Evolutionary conservation across 2,113 vertebrate species (phyloP).

Genomic region (Dasypus novemcinctus): DNA sequence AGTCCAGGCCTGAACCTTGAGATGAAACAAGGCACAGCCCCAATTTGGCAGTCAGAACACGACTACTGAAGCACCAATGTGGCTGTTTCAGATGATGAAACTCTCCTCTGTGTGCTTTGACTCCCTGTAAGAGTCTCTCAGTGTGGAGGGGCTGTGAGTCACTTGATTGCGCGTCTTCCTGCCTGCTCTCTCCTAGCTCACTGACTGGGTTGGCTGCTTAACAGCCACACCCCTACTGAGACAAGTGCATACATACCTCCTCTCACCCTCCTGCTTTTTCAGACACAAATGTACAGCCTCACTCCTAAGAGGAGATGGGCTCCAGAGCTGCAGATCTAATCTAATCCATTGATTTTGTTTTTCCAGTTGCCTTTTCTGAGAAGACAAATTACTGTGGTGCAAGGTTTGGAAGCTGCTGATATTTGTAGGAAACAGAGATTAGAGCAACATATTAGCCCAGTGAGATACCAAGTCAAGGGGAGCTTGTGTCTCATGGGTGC

Average conservation of each 20-base stretch:
- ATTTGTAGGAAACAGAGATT: neutral
- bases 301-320: neutral
- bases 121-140: neutral
- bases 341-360: constrained; percentile 42
- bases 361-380: constrained; percentile 12
- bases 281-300: neutral
- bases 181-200: neutral
- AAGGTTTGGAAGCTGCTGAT: neutral
- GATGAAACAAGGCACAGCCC: neutral
- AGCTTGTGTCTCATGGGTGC: neutral
- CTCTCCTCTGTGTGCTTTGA: neutral
- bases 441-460: neutral
- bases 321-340: neutral
- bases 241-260: neutral
- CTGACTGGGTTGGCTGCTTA: neutral
- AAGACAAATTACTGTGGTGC: neutral
- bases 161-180: neutral
- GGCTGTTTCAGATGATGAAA: neutral
- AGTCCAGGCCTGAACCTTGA: too few relatives aligned
- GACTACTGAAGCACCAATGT: accelerated
- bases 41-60: neutral
- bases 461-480: neutral
- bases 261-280: neutral
- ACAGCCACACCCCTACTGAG: neutral
- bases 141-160: neutral